Base-by-base conservation (phyloP, 2,888 invertebrate genomes). In the Muschampia plurimacula region DNA sequence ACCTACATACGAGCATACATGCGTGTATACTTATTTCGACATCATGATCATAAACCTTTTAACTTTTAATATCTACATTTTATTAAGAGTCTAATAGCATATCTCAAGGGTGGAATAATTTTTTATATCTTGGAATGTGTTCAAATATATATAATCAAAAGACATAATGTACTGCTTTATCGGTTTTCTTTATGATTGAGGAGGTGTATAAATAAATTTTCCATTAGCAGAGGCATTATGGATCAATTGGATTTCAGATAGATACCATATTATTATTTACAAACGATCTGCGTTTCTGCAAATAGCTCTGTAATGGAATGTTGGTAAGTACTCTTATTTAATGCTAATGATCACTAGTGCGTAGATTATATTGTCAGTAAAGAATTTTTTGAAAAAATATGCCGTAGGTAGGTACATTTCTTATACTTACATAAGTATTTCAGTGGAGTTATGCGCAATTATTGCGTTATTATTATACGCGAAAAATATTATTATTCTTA, bases 91-190 rank as follows among this genome's bases (percentile, higher is more conserved):
- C 36, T 46, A 60, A 74, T 64, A 69, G 73, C 75, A 77, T 72
- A 70, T 65, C 75, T 85, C 85, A 80, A 86, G 84, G 82, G 82
- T 72, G 78, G 65, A 76, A 79, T 82, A 80, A 70, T 70, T 68
- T 78, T 77, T 79, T 79, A 78, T 76, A 76, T 74, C 76, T 74
- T 74, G 73, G 74, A 75, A 76, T 74, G 32, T 68, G 49, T 57
- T 67, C 73, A 15, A 41, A 28, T 68, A 64, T 52, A 68, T 65
- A 28, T 15, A 46, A 52, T 28, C 10, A 5, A 60, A 36, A 60
- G 36, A 55, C 62, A 88, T 87, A 87, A 91, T 88, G 80, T 84
- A 82, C 83, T 86, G 84, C 81, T 86, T 83, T 83, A 85, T 84
- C 77, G 80, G 77, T 83, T 81, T 83, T 82, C 82, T 79, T 76